Conservation (phyloP, 2,797 vertebrate genomes). For the Lacerta viridis region DNA sequence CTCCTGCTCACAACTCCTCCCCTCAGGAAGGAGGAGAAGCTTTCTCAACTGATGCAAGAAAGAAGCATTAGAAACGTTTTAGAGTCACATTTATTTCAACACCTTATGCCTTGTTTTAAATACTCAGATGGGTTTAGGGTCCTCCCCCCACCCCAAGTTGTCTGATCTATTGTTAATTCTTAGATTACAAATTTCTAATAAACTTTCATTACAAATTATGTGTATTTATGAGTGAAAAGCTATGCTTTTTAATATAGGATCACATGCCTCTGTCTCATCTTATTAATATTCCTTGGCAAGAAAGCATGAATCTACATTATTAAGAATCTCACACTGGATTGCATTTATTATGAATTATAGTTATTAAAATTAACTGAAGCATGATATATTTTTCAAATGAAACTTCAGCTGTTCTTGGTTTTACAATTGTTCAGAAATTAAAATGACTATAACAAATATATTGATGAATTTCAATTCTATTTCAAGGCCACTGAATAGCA, state of each 20-base stretch:
- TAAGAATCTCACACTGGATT: constrained; percentile 57
- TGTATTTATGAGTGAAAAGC: constrained; percentile 42
- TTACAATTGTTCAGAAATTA: constrained; percentile 45
- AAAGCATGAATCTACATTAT: constrained; percentile 65
- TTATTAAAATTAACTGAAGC: constrained; percentile 76
- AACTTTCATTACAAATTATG: constrained; percentile 38
- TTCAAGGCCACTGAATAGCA: constrained; percentile 27
- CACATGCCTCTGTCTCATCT: constrained; percentile 19
- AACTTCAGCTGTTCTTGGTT: constrained; percentile 47
- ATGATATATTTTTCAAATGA: constrained; percentile 66
- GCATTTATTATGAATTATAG: constrained; percentile 64
- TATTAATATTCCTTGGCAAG: constrained; percentile 59
- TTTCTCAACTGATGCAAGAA: background rate
- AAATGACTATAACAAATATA: constrained; percentile 40
- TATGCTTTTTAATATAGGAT: constrained; percentile 36
- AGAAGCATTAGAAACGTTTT: background rate
- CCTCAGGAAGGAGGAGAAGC: too few species aligned
- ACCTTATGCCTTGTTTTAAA: background rate
- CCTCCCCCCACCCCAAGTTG: background rate
- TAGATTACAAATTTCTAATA: constrained; percentile 35
- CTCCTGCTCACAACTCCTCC: too few species aligned
- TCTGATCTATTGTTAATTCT: constrained; percentile 28
- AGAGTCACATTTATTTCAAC: background rate
- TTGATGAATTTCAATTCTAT: constrained; percentile 26
- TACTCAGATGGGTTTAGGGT: background rate